These are phyloP conservation scores for Prochilodus magdalenae DNA, from an alignment of 2,113 vertebrate species.

Conservation along the genomic window DNA sequence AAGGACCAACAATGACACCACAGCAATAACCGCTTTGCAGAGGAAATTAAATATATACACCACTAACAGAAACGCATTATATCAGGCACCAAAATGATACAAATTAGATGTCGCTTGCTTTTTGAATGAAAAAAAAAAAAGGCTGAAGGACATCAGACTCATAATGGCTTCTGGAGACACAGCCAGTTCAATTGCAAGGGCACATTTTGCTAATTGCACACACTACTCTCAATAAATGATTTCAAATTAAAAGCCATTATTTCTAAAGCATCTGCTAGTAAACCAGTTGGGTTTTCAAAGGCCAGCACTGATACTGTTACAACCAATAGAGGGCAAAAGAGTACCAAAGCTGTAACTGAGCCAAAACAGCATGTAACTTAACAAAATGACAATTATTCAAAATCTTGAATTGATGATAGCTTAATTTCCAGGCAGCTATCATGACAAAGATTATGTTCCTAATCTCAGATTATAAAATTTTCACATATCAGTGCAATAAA, in stretches of 20 bases:
- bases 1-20: background rate
- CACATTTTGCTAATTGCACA: background rate
- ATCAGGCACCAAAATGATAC: background rate
- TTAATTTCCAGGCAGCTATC: background rate
- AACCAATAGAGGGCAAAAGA: background rate
- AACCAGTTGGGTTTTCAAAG: background rate
- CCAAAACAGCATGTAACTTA: background rate
- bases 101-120: background rate
- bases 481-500: too few species aligned
- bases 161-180: background rate
- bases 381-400: background rate
- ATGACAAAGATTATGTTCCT: background rate
- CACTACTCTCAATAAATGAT: background rate
- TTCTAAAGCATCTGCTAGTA: background rate
- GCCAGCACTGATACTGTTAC: background rate
- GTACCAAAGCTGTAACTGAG: background rate
- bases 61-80: background rate
- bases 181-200: background rate
- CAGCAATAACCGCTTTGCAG: conserved; percentile 13
- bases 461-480: too few species aligned
- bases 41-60: conserved; percentile 16
- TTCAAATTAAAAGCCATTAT: background rate
- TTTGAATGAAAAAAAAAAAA: background rate
- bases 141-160: background rate
- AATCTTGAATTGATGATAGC: too few species aligned